Base-by-base conservation (phyloP, 2,113 vertebrate species). In the Myrmecobius fasciatus region DNA sequence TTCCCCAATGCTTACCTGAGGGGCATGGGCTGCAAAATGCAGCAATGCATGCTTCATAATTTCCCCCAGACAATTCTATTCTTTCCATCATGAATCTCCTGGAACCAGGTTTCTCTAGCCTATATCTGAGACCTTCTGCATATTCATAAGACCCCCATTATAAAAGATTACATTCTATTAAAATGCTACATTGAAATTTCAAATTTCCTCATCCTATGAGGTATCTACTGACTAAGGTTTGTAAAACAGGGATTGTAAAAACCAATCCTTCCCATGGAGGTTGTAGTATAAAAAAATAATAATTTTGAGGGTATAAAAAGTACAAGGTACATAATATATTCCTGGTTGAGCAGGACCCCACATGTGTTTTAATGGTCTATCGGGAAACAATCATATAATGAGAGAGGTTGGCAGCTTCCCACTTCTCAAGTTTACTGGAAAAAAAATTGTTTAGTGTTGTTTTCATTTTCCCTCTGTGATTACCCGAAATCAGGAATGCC, bases 401-500 rank as follows among this genome's bases (percentile, higher is more conserved):
- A 95, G 52, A 51, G 47, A 94, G 48, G 25, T 49, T 54, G 89
- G 52, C 36, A 92, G 54, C 28, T 91, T 22, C 89, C 48, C 0
- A 0, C 12, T 94, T 60, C 24, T 92, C 92, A 91, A 56, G 89
- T 89, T 96, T 89, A 52, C 91, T 96, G 0, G 53, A 91, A 91
- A 91, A 94, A 31, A 48, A 28, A 47, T 36, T 51, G 3, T 89
- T 89, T 53, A 92, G 48, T 92, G 88, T 12, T 91, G 94, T 89
- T 93, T 93, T 52, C 95, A 36, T 51, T 93, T 93, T 89, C 90
- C 28, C 67, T 36, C 53, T 94, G 28, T 56, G 94, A 94, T 94
- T 95, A 97, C 54, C 90, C 28, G 90, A 97, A 96, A 49, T 53
- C 92, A 98, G 54, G 94, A 97, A 96, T 94, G 36, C 91, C 60